Conservation (phyloP, 2,888 invertebrate genomes). For the Megastigmus dorsalis region DNA sequence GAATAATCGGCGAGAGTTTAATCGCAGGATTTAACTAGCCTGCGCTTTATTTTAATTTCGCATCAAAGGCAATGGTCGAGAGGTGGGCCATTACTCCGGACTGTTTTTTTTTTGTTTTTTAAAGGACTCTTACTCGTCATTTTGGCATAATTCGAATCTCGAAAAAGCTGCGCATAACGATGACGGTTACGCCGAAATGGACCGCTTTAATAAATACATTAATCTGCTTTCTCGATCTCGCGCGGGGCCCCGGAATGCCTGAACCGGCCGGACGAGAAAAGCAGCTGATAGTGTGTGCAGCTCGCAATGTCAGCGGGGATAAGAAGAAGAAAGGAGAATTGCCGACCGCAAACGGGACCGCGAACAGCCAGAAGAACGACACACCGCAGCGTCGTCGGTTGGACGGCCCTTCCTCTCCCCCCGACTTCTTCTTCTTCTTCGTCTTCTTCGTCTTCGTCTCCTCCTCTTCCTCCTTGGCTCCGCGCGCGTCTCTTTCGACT, state of each 20-base stretch:
- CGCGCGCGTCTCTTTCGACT: too few relatives aligned
- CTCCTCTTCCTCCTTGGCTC: too few relatives aligned
- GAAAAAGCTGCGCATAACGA: conserved; percentile 25
- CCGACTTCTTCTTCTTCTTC: too few relatives aligned
- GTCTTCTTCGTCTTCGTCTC: too few relatives aligned
- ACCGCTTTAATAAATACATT: conserved; percentile 60
- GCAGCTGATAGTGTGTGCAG: conserved; percentile 21
- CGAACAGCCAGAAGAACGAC: conserved; percentile 4
- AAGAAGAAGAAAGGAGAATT: conserved; percentile 21
- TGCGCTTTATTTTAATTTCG: not conserved
- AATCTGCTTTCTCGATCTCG: conserved; percentile 58
- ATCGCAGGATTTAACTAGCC: not conserved
- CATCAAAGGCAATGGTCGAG: not conserved
- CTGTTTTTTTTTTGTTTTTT: not conserved
- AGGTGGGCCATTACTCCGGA: too few relatives aligned
- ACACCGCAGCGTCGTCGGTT: too few relatives aligned
- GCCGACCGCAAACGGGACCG: conserved; percentile 12
- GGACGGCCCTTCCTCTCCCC: not conserved
- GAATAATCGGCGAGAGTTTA: not conserved
- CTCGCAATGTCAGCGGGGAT: conserved; percentile 32
- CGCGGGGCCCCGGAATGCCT: conserved; percentile 1
- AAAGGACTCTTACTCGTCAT: conserved; percentile 8
- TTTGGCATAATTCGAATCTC: conserved; percentile 18
- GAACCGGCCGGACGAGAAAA: conserved; percentile 2
- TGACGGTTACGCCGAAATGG: conserved; percentile 46